Evolutionary conservation across 2,888 invertebrate species (phyloP), one percentile per base, ranked within the genome.

Genomic region (Acanthosepion lycidas): DNA sequence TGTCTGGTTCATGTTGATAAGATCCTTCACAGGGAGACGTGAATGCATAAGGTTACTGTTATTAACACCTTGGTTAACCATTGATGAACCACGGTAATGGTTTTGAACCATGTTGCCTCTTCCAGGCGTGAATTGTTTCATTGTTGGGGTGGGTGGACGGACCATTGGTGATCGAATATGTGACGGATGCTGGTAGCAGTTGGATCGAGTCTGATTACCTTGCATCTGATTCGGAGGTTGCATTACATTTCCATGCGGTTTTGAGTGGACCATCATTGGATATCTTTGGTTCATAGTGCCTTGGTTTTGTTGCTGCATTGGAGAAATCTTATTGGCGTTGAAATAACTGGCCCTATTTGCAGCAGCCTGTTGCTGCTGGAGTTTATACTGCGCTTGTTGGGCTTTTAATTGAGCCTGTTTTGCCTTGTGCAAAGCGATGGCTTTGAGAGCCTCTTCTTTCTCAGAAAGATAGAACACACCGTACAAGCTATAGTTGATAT

Each of bases 401-500:
- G 78, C 92, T 6, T 49, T 92, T 51, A 92, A 15, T 20, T 49
- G 92, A 51, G 92, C 51, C 48, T 51, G 49, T 92, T 92, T 92
- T 9, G 92, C 49, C 51, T 92, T 92, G 92, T 51, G 48, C 9
- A 51, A 28, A n/a, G 92, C 49, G 9, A 92, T 92, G 28, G 48
- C 51, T 48, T 51, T 92, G 12, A 92, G 49, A 20, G 48, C 33
- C 26, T 92, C 92, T 92, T 92, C 92, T 51, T 92, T 92, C 12
- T 51, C 51, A 6, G 49, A 96, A 93, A 96, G 96, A 95, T 96
- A 97, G 94, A 96, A 96, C 26, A 96, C 96, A 33, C 96, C 96
- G 94, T 96, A 96, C 95, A 97, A 95, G 95, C 96, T 96, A 95
- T 96, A 96, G 94, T 96, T 97, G 23, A 96, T 96, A 95, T 97